Conservation (phyloP, 2,888 invertebrate genomes). For the Philopedon plagiatum region DNA sequence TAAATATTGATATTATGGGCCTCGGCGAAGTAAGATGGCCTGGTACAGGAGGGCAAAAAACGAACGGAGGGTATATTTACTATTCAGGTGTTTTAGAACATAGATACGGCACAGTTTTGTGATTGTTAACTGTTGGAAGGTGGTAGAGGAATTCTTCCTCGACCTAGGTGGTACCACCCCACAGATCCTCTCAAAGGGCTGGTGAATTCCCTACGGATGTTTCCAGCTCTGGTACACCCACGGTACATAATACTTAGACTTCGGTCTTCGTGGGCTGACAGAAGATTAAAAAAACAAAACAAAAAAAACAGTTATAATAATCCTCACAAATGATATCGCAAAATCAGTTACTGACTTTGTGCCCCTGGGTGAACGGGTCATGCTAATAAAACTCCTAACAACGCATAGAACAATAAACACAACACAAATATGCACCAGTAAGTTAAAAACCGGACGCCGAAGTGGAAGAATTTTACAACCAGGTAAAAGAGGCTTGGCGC, state of each 20-base stretch:
- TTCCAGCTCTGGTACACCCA: no score
- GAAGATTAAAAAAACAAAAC: no score
- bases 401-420: not conserved
- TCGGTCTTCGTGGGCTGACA: no score
- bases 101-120: constrained; percentile 9
- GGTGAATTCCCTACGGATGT: no score
- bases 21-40: not conserved
- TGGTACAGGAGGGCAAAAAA: not conserved
- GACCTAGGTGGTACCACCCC: no score
- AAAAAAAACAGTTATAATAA: no score
- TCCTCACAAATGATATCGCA: not conserved
- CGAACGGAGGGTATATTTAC: not conserved
- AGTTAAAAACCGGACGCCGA: not conserved
- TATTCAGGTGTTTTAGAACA: not conserved
- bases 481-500: not conserved
- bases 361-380: not conserved
- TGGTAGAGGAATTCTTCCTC: no score
- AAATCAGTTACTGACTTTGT: constrained; percentile 12
- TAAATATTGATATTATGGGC: no score
- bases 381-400: constrained; percentile 9
- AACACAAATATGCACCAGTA: constrained; percentile 4
- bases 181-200: no score
- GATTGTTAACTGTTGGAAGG: no score
- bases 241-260: no score
- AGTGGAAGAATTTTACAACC: not conserved